A percentile compares a stretch with the other conserved stretches of the same genome.
Conservation (phyloP, 2,113 vertebrate genomes). For the Phylloscopus trochilus region DNA sequence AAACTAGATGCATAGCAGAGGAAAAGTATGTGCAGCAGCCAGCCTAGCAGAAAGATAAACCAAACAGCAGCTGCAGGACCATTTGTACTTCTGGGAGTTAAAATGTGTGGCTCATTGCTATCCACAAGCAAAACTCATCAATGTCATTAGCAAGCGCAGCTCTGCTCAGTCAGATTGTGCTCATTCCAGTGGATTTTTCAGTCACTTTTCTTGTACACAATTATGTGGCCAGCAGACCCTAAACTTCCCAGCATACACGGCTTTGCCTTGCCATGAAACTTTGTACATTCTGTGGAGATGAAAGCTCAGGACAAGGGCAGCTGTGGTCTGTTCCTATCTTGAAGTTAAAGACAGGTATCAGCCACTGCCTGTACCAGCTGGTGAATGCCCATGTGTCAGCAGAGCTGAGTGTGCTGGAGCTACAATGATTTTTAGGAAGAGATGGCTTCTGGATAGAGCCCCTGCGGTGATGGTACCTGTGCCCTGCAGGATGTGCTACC, state of each 20-base stretch:
- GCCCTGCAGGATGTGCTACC: fast-evolving
- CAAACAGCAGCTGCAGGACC: constrained; percentile 1
- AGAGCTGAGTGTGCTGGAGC: background rate
- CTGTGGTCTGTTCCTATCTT: background rate
- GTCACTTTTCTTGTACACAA: background rate
- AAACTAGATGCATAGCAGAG: background rate
- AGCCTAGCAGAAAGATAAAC: constrained; percentile 1
- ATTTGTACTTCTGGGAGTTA: constrained; percentile 2
- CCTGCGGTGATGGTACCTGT: background rate
- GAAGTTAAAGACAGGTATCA: background rate
- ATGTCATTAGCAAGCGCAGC: background rate
- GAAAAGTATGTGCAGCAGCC: background rate
- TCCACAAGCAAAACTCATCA: constrained; percentile 1
- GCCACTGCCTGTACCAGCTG: background rate
- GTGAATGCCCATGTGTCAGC: background rate
- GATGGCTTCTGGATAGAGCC: background rate
- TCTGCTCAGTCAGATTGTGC: background rate
- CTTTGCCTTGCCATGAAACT: background rate
- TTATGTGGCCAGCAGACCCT: background rate
- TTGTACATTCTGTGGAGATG: background rate
- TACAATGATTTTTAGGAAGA: background rate
- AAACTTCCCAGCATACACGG: fast-evolving
- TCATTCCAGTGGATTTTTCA: background rate
- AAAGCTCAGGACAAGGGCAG: background rate
- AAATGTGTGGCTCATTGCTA: background rate